Conservation (phyloP, 2,888 invertebrate genomes). For the Cerastis rubricosa region DNA sequence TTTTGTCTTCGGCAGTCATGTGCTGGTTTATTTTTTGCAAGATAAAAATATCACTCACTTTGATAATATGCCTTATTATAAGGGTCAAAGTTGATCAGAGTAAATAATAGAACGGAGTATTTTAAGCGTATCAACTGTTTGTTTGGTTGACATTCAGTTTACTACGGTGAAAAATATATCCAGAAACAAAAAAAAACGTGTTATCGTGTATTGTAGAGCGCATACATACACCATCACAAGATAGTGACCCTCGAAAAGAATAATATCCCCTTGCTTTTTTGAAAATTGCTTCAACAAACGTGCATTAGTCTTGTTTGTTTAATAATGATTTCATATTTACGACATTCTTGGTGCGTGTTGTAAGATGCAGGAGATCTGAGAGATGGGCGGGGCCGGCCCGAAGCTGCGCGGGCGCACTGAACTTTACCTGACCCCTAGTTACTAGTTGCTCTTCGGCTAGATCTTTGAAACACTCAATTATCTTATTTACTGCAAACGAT, state of each 20-base stretch:
- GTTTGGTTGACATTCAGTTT: constrained; percentile 10
- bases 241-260: constrained; percentile 31
- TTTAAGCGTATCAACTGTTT: constrained; percentile 29
- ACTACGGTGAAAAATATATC: neutral
- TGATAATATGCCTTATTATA: constrained; percentile 19
- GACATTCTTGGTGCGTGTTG: constrained; percentile 69
- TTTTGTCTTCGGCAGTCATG: constrained; percentile 37
- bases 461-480: constrained; percentile 68
- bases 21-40: constrained; percentile 19
- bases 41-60: constrained; percentile 22
- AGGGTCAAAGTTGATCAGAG: constrained; percentile 48
- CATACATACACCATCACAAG: neutral
- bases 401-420: constrained; percentile 72
- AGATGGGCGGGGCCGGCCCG: constrained; percentile 66
- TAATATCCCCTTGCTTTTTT: no score
- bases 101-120: constrained; percentile 10
- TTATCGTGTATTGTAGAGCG: neutral
- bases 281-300: constrained; percentile 32
- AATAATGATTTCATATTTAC: constrained; percentile 66
- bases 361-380: constrained; percentile 68
- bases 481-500: constrained; percentile 61
- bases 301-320: constrained; percentile 42
- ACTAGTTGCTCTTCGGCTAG: constrained; percentile 66
- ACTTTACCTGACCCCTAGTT: constrained; percentile 80
- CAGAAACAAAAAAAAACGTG: neutral